phyloP scores from a whole-genome alignment of 2,113 vertebrate genomes.

The Coturnix japonica region DNA sequence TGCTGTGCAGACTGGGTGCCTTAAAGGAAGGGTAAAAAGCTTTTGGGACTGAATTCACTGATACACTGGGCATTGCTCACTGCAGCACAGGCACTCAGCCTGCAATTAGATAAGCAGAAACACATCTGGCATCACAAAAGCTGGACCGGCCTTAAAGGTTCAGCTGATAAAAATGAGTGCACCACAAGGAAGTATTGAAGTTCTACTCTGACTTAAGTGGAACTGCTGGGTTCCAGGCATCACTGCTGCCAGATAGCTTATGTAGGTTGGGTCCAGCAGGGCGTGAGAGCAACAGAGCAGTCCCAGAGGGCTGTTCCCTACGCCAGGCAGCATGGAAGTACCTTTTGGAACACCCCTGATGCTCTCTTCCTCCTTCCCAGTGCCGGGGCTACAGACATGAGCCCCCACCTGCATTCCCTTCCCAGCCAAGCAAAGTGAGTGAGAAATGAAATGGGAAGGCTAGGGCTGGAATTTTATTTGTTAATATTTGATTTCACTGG shows the following conservation, averaged over 20 bases:
- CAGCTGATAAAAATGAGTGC: neutral
- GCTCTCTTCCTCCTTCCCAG: neutral
- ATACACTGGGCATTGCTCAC: neutral
- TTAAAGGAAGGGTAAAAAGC: neutral
- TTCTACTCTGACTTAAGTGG: neutral
- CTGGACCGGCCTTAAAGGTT: neutral
- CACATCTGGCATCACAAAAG: constrained; percentile 9
- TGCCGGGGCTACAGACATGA: rapidly evolving
- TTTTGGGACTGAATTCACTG: neutral
- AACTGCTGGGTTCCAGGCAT: neutral
- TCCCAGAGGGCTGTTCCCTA: neutral
- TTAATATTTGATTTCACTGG: neutral
- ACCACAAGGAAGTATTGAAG: neutral
- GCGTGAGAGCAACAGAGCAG: neutral
- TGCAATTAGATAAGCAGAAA: neutral
- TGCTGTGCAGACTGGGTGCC: neutral
- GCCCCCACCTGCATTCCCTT: neutral
- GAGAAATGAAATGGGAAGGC: neutral
- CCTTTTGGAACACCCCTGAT: neutral
- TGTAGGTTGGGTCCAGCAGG: neutral
- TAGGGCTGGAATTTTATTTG: neutral
- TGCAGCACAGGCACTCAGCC: neutral
- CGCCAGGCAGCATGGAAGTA: rapidly evolving
- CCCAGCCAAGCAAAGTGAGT: neutral
- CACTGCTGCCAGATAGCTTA: neutral